phyloP scores from a whole-genome alignment of 2,113 vertebrate species.

The Campylomormyrus tamandua region DNA sequence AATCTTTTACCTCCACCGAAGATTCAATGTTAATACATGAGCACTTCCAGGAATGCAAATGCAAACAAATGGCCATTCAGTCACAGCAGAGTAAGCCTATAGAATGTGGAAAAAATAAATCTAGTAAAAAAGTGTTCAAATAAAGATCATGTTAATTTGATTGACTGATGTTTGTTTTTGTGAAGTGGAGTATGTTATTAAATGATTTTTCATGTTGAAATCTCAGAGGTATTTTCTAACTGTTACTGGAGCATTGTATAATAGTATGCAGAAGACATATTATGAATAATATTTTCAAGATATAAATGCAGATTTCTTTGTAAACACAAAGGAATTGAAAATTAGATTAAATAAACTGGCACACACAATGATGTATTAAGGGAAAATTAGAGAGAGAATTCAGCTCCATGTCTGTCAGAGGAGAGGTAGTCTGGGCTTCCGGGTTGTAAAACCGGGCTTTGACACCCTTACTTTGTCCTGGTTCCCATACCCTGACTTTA shows the following conservation, averaged over 20 bases:
- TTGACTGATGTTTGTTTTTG: background rate
- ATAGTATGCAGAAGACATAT: background rate
- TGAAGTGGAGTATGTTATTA: background rate
- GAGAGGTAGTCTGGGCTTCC: background rate
- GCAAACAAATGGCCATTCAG: background rate
- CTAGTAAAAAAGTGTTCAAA: background rate
- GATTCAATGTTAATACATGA: background rate
- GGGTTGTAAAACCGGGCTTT: background rate
- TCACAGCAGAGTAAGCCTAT: background rate
- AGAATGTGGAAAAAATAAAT: background rate
- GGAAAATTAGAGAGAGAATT: background rate
- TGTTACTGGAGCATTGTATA: background rate
- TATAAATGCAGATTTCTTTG: background rate
- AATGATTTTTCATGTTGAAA: background rate
- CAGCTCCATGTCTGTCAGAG: background rate
- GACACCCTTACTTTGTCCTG: background rate
- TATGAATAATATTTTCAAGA: background rate
- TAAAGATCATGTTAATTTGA: background rate
- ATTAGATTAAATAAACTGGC: background rate
- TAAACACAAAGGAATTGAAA: background rate
- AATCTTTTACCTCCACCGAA: background rate
- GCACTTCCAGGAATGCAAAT: background rate
- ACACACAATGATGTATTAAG: background rate
- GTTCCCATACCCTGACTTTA: no score
- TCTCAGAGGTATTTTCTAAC: background rate